Base-by-base conservation (phyloP, 2,888 invertebrate genomes). In the Callyntrura guangdongensis region DNA sequence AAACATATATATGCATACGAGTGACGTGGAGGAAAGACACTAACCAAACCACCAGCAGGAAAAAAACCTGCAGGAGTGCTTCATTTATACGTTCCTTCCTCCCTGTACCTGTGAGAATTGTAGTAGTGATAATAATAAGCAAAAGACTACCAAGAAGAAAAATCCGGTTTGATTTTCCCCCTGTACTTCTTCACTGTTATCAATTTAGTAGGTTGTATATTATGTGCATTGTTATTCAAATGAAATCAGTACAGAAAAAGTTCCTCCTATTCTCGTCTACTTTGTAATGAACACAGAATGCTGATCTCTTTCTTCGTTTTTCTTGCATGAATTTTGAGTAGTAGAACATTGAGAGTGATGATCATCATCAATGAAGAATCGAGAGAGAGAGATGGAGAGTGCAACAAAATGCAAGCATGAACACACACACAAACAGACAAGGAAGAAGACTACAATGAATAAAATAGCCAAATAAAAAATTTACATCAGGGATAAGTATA, bases 171-270 rank as follows among this genome's bases (percentile, higher is more conserved):
- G 27, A 88, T 61, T 74, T 53, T 86, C 59, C 27, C 20, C 36
- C 36, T 36, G 3, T 36, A 2, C 36, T 36, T 2, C 36, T 81
- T 45, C 47, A 74, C 36, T 53, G 72, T 85, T 17, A 81, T 56
- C 27, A 17, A 27, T 85, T 85, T 85, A 56, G 9, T 14, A 22
- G 12, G 36, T 36, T 36, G 36, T 69, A 69, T 79, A 79, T n/a
- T 17, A 56, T 14, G 36, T 20, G 74, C 9, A 86, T 88, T 87
- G 69, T 87, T 74, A 88, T 88, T 87, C 81, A 69, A 87, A 87
- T 87, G 69, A 61, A 81, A 61, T 81, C 81, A 81, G 59, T 59
- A 36, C 12, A 81, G n/a, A 77, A 49, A 79, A 56, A 36, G 0
- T 61, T 61, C 56, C 27, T 27, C n/a, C 36, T 79, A 56, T 61